Evolutionary conservation across 2,888 invertebrate genomes (phyloP), one percentile per base, ranked within the genome.

Genomic region (Patella ulyssiponensis): DNA sequence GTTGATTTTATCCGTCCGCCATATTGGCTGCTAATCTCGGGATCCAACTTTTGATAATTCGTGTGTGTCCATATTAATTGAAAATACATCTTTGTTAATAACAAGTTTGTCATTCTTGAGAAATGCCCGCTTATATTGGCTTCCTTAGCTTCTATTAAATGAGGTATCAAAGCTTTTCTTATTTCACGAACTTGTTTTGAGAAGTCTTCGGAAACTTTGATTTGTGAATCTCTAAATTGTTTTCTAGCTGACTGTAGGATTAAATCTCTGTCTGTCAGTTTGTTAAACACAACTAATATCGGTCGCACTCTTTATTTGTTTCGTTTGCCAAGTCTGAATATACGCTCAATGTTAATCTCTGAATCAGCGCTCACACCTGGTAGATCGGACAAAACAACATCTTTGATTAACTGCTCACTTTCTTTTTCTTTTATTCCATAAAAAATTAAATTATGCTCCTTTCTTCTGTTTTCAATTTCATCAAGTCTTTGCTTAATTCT

Each of bases 351-450:
- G 14, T 64, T 20, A 64, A 64, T 64, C n/a, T 64, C 20, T 14
- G 64, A 64, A 64, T 64, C n/a, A 64, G n/a, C 64, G 20, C 64
- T 64, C 64, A 64, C n/a, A n/a, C 23, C 64, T 20, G 64, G 64
- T 64, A 64, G 14, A 7, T 64, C 64, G 7, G n/a, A 20, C 27
- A 27, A 27, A 11, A 20, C n/a, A 20, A 64, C 64, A 20, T 17
- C n/a, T 64, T n/a, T 64, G n/a, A 64, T 64, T 20, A 64, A n/a
- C n/a, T n/a, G 23, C 64, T 64, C 64, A 64, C 64, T n/a, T 27
- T 27, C 64, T 7, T 20, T 9, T 14, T 64, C 64, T 64, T 64
- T 64, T n/a, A 64, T 64, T 20, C 64, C 64, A 64, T 64, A 64
- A n/a, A 64, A 64, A 64, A 64, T 64, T 4, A 64, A 64, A 64